Evolutionary conservation across 2,113 vertebrate species (phyloP), one percentile per base, ranked within the genome.

Genomic region (Seriola rivoliana): DNA sequence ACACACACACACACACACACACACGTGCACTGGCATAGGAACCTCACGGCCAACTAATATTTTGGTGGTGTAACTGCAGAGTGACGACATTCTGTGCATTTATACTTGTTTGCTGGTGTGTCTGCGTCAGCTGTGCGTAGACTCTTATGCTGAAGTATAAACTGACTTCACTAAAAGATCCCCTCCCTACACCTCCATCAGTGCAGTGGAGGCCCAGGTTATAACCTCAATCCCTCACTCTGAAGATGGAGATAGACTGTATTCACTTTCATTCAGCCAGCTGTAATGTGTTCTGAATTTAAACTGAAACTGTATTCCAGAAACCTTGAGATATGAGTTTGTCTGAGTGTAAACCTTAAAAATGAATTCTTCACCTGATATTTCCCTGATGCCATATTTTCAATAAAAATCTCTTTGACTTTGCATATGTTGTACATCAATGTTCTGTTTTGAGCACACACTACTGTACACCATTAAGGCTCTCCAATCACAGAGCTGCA

Each of bases 141-240:
- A 11, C 8, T 42, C 40, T 42, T 11, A 42, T 10, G 40, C 40
- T 9, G 40, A 42, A 10, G 2, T 42, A 42, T 42, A 42, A 8
- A 42, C 40, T 2, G 40, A 62, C 69, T 79, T 74, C 63, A 66
- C 71, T 46, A 11, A 66, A 84, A 82, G 50, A 72, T 63, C 63
- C 67, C 48, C 44, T 11, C 8, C 25, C 19, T 23, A 40, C 36
- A 25, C 70, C 63, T 74, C 48, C 48, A 36, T 4, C 62, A 58
- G 60, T 68, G 84, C 73, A 67, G 74, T 25, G 48, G 59, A 76
- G 81, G 84, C 82, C 50, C 72, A 70, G 83, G 90, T 91, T 89
- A 78, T 87, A 86, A 91, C 90, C 87, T 85, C 92, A 86, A 93
- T 92, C 89, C 85, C 80, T 84, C 63, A 79, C 70, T 89, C 69